Percentiles rank a stretch among this genome's conserved stretches.
Conservation (phyloP, 1,140 invertebrate species). For the Caerostris extrusa region DNA sequence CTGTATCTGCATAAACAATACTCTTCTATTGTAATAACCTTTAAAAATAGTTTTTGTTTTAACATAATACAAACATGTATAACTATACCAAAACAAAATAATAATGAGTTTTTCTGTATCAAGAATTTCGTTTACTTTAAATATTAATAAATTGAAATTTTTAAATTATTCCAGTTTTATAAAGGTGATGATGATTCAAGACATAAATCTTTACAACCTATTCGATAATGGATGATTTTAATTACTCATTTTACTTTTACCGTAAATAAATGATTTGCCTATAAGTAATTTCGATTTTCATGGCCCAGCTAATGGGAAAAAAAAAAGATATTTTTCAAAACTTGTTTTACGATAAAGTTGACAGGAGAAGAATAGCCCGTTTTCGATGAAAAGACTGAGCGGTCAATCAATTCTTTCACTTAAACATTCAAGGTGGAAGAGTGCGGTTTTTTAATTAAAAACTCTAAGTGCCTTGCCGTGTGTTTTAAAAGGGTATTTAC, state of each 20-base stretch:
- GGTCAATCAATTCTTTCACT: background rate
- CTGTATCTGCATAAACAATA: too few species aligned
- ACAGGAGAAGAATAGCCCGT: background rate
- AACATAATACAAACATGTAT: too few species aligned
- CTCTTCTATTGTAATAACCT: too few species aligned
- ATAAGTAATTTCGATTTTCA: background rate
- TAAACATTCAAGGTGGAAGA: too few species aligned
- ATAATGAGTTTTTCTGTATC: too few species aligned
- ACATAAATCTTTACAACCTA: background rate
- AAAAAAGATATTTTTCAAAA: background rate
- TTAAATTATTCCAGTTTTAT: too few species aligned
- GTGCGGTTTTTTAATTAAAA: background rate
- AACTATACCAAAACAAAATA: too few species aligned
- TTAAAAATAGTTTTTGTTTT: too few species aligned
- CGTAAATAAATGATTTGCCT: background rate
- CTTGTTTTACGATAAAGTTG: background rate
- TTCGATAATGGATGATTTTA: background rate
- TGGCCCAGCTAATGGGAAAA: background rate
- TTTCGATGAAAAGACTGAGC: background rate
- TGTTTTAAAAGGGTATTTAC: background rate
- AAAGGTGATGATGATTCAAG: too few species aligned
- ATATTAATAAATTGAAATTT: too few species aligned
- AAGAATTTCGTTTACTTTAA: too few species aligned
- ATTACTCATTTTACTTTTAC: background rate
- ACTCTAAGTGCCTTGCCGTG: background rate